These are phyloP conservation scores for Lumbricus terrestris DNA, from an alignment of 2,888 invertebrate species.

Conservation along the genomic window DNA sequence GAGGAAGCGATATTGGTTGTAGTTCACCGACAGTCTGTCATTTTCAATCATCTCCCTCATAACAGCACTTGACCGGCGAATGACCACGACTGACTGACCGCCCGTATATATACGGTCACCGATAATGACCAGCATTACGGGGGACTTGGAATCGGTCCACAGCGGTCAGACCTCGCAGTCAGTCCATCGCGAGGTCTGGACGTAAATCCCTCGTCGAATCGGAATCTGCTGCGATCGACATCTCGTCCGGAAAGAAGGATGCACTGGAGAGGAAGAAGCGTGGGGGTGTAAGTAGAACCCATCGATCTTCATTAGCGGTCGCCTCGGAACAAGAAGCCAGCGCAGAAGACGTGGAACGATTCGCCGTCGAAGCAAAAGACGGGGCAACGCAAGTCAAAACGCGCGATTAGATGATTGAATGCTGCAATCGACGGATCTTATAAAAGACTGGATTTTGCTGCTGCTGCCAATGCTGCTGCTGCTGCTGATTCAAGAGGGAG, in stretches of 20 bases:
- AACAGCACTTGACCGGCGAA: neutral
- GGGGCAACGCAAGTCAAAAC: neutral
- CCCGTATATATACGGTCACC: neutral
- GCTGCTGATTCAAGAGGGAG: neutral
- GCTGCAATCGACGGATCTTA: neutral
- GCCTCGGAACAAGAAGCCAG: neutral
- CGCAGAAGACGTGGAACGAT: neutral
- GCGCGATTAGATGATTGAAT: slow-evolving; percentile 3
- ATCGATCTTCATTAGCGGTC: neutral
- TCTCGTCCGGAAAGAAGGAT: neutral
- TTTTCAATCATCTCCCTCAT: neutral
- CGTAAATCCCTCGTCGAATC: neutral
- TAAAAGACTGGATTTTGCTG: neutral
- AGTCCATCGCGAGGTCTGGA: neutral
- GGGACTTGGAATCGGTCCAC: too few relatives aligned
- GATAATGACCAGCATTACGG: neutral
- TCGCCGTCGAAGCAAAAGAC: neutral
- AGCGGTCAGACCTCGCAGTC: neutral
- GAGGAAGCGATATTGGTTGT: neutral
- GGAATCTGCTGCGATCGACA: neutral
- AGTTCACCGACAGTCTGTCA: neutral
- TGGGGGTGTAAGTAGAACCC: neutral
- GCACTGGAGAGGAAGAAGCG: too few relatives aligned
- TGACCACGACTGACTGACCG: neutral
- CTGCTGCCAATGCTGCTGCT: neutral